Conservation (phyloP, 2,797 vertebrate species). For the Pygocentrus nattereri region DNA sequence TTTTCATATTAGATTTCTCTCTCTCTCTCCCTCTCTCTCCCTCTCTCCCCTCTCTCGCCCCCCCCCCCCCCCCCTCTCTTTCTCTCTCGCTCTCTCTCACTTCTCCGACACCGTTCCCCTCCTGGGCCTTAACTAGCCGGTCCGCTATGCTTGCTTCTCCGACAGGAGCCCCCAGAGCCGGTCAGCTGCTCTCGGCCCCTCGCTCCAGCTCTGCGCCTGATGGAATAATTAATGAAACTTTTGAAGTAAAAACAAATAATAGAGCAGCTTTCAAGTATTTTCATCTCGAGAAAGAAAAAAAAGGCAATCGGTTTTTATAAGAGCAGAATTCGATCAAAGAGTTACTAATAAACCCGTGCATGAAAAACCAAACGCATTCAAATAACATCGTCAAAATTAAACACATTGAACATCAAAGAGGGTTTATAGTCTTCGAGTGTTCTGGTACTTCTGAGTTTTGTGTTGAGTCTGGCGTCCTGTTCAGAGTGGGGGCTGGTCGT, state of each 20-base stretch:
- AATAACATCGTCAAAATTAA: conserved; percentile 69
- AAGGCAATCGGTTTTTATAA: conserved; percentile 62
- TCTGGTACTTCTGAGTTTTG: conserved; percentile 54
- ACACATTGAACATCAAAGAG: conserved; percentile 63
- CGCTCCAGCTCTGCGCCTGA: conserved; percentile 61
- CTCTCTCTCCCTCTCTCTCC: conserved; percentile 42
- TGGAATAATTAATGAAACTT: conserved; percentile 77
- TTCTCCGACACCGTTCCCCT: conserved; percentile 51
- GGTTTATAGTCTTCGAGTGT: conserved; percentile 59
- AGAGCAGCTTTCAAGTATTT: conserved; percentile 69
- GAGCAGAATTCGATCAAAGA: conserved; percentile 75
- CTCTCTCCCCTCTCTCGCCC: conserved; percentile 54
- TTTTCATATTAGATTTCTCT: conserved; percentile 81
- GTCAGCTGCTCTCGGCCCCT: conserved; percentile 19
- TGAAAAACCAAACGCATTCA: conserved; percentile 60
- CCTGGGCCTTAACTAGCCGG: conserved; percentile 16
- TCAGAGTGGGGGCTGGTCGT: conserved; percentile 42
- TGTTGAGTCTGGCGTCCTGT: conserved; percentile 44
- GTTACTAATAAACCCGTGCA: conserved; percentile 64
- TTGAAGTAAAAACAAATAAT: conserved; percentile 69
- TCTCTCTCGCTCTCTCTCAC: conserved; percentile 53
- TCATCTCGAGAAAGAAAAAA: conserved; percentile 60
- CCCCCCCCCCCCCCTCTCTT: conserved; percentile 54
- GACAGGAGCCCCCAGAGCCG: conserved; percentile 32
- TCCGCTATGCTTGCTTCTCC: conserved; percentile 33